Evolutionary conservation across 2,888 invertebrate genomes (phyloP), one percentile per base, ranked within the genome.

Genomic region (Drosophila antonietae): DNA sequence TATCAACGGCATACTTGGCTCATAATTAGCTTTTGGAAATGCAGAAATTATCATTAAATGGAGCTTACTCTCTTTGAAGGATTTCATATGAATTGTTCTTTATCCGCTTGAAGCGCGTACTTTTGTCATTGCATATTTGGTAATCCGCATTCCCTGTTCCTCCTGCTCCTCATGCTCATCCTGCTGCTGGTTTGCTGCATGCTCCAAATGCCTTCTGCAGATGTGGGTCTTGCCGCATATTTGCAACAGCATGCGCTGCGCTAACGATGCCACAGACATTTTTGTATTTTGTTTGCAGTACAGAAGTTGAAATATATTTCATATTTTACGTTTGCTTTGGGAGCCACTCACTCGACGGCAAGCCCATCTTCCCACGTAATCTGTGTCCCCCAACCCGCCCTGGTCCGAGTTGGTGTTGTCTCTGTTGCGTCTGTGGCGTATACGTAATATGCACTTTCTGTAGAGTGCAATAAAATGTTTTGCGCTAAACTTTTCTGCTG

Each of bases 291-390:
- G 56, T 49, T 66, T 59, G 39, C 46, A 63, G 78, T 61, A 69
- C 66, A 75, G 89, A 87, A 86, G 80, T 83, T 90, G 68, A 85
- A 88, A 86, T 89, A 88, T 90, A 88, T 91, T 86, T 90, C 89
- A 90, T 90, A 90, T 90, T 90, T 90, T 90, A 91, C 84, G 81
- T 88, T 90, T 83, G 90, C 83, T 77, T 73, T 78, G 91, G 91
- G 90, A 91, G 66, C 63, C 56, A 49, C 51, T 39, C 41, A 53
- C 47, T 41, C 8, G 55, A 9, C 39, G 37, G 18, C 35, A 23
- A 37, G 39, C 18, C 52, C 18, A 37, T 47, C 43, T 41, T 28
- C 49, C 39, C 31, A 15, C 33, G 37, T 51, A 51, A 18, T 18
- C 51, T 20, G 52, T 20, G 20, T 2, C 9, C 37, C 18, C n/a